Evolutionary conservation across 2,113 vertebrate species (phyloP).

Genomic region (Dromas ardeola): DNA sequence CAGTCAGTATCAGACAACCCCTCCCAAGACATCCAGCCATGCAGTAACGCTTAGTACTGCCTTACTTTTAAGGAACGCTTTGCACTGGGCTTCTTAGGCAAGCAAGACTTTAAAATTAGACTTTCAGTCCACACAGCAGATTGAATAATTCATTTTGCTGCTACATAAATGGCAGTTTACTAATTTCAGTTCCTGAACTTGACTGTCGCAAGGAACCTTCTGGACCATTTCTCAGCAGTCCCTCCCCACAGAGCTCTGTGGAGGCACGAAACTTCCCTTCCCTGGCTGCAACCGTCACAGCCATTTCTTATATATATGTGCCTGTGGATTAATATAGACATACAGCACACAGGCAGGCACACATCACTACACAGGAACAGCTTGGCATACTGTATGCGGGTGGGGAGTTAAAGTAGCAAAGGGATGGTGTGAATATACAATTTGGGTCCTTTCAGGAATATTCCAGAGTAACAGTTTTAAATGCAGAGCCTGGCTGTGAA

Average conservation of each 20-base stretch:
- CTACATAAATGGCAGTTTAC: slow-evolving; percentile 25
- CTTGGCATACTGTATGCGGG: slow-evolving; percentile 17
- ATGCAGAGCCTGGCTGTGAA: neutral
- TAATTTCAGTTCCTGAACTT: slow-evolving; percentile 41
- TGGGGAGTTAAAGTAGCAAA: slow-evolving; percentile 47
- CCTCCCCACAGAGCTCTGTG: neutral
- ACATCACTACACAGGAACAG: slow-evolving; percentile 34
- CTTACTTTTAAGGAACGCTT: neutral
- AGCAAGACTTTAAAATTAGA: slow-evolving; percentile 36
- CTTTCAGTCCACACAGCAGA: slow-evolving; percentile 5
- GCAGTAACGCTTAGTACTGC: neutral
- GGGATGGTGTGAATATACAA: slow-evolving; percentile 15
- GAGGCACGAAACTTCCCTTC: neutral
- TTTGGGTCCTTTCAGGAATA: neutral
- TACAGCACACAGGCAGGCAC: neutral
- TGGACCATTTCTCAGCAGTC: slow-evolving; percentile 4
- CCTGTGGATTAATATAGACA: slow-evolving; percentile 29
- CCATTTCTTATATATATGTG: neutral
- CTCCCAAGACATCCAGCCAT: neutral
- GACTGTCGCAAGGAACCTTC: neutral
- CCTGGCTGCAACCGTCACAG: neutral
- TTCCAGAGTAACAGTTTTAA: neutral
- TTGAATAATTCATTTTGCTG: slow-evolving; percentile 50
- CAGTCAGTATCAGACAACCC: neutral
- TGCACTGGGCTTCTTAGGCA: neutral